These are phyloP conservation scores for Gasterosteus aculeatus DNA, from an alignment of 2,113 vertebrate genomes.

Conservation along the genomic window DNA sequence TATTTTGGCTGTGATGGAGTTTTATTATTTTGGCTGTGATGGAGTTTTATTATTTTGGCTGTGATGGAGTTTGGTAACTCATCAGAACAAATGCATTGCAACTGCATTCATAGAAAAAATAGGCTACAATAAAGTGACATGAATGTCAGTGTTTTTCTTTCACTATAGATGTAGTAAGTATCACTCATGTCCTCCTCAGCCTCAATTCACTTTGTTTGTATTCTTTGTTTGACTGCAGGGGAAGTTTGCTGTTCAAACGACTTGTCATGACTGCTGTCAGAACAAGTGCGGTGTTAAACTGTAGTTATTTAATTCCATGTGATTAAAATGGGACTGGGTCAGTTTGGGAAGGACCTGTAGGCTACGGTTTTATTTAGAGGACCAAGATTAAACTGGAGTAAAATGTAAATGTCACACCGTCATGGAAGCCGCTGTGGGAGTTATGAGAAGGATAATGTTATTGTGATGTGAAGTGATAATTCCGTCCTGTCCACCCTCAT, in stretches of 20 bases:
- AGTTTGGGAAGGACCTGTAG: constrained; percentile 75
- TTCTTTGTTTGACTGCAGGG: constrained; percentile 74
- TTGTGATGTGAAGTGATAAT: constrained; percentile 81
- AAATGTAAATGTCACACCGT: constrained; percentile 84
- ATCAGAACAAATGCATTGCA: background rate
- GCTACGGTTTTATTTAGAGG: constrained; percentile 81
- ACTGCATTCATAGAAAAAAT: background rate
- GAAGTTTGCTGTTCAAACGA: constrained; percentile 75
- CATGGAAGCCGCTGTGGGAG: constrained; percentile 76
- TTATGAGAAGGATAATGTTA: constrained; percentile 81
- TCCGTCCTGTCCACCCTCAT: constrained; percentile 77
- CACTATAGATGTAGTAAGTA: constrained; percentile 32
- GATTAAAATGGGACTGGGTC: constrained; percentile 84
- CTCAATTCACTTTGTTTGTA: constrained; percentile 66
- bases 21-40: too few relatives aligned
- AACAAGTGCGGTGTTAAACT: constrained; percentile 78
- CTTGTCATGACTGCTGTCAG: constrained; percentile 83
- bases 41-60: background rate
- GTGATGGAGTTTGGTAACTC: background rate
- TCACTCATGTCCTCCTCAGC: constrained; percentile 66
- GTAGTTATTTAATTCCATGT: constrained; percentile 85
- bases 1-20: too few relatives aligned
- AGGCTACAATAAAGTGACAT: background rate
- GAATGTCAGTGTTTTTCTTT: constrained; percentile 2
- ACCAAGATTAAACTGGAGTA: constrained; percentile 81